Conservation (phyloP, 2,888 invertebrate species). For the Synanthedon andrenaeformis region DNA sequence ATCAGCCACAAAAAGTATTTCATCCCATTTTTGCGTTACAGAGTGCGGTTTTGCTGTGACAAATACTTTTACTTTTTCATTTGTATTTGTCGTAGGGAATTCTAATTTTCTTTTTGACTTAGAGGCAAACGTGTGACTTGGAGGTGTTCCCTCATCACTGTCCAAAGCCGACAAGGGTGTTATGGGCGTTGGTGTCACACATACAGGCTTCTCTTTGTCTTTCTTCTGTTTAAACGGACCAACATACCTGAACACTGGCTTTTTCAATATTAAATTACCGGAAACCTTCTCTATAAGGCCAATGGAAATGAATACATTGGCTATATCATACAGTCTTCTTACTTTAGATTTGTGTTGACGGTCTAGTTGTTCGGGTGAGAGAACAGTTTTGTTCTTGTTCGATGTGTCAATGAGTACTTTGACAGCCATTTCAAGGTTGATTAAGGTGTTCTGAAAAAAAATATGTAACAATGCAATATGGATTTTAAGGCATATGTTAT, state of each 20-base stretch:
- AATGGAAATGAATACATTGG: slow-evolving; percentile 81
- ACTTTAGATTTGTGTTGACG: slow-evolving; percentile 76
- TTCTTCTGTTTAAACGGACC: slow-evolving; percentile 63
- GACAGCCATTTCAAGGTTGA: slow-evolving; percentile 77
- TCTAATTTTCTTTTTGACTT: slow-evolving; percentile 61
- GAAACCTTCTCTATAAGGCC: slow-evolving; percentile 78
- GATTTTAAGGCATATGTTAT: not conserved
- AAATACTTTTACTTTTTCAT: slow-evolving; percentile 42
- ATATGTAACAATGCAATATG: slow-evolving; percentile 1
- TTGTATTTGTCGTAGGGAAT: slow-evolving; percentile 48
- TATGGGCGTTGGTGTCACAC: slow-evolving; percentile 44
- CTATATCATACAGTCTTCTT: slow-evolving; percentile 81
- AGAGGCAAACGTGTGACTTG: slow-evolving; percentile 44
- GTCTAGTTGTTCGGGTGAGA: slow-evolving; percentile 62
- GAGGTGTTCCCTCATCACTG: slow-evolving; percentile 29
- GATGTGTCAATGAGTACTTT: slow-evolving; percentile 71
- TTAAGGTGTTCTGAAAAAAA: slow-evolving; percentile 69
- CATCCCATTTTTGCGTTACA: slow-evolving; percentile 68
- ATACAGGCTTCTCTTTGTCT: slow-evolving; percentile 25
- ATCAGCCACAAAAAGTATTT: slow-evolving; percentile 67
- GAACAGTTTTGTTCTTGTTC: slow-evolving; percentile 56
- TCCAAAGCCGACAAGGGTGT: slow-evolving; percentile 44
- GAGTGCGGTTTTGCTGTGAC: slow-evolving; percentile 56
- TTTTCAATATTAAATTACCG: slow-evolving; percentile 70
- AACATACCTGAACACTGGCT: slow-evolving; percentile 76